These are phyloP conservation scores for Synanceia verrucosa DNA, from an alignment of 2,797 vertebrate genomes.

Conservation along the genomic window DNA sequence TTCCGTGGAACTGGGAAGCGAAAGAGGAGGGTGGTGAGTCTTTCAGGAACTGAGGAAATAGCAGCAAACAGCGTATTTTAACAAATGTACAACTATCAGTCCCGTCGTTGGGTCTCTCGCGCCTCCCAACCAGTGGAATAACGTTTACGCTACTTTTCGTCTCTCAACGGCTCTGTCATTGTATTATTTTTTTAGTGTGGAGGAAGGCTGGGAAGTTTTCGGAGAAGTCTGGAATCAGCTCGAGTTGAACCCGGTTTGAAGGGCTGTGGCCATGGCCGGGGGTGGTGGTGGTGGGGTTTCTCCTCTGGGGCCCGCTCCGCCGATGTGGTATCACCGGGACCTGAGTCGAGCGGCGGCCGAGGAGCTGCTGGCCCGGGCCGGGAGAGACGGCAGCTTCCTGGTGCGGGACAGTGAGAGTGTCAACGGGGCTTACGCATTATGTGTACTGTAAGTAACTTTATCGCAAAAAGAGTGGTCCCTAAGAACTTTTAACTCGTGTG, in stretches of 20 bases:
- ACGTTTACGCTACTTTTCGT: slow-evolving; percentile 9
- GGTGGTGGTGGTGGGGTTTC: slow-evolving; percentile 64
- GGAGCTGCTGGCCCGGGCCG: slow-evolving; percentile 92
- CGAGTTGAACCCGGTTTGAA: slow-evolving; percentile 59
- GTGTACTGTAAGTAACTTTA: slow-evolving; percentile 89
- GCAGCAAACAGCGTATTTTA: slow-evolving; percentile 18
- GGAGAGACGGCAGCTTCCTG: slow-evolving; percentile 94
- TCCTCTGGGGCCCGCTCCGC: slow-evolving; percentile 80
- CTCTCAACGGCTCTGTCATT: not conserved
- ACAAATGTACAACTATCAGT: slow-evolving; percentile 19
- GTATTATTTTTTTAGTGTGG: slow-evolving; percentile 32
- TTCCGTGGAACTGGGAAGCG: slow-evolving; percentile 78
- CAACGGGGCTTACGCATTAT: slow-evolving; percentile 92
- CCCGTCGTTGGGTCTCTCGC: not conserved
- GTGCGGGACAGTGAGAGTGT: slow-evolving; percentile 97
- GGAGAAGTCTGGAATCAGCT: slow-evolving; percentile 53
- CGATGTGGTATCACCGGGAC: slow-evolving; percentile 94
- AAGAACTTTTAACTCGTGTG: not conserved
- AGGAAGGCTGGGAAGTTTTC: slow-evolving; percentile 32
- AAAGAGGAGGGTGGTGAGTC: slow-evolving; percentile 53
- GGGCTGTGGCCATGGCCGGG: slow-evolving; percentile 80
- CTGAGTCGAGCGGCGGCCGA: slow-evolving; percentile 95
- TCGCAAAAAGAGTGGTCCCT: not conserved
- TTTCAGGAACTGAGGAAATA: slow-evolving; percentile 78
- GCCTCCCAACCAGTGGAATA: not conserved